Evolutionary conservation across 2,888 invertebrate genomes (phyloP).

Genomic region (Cylloceria caligata): DNA sequence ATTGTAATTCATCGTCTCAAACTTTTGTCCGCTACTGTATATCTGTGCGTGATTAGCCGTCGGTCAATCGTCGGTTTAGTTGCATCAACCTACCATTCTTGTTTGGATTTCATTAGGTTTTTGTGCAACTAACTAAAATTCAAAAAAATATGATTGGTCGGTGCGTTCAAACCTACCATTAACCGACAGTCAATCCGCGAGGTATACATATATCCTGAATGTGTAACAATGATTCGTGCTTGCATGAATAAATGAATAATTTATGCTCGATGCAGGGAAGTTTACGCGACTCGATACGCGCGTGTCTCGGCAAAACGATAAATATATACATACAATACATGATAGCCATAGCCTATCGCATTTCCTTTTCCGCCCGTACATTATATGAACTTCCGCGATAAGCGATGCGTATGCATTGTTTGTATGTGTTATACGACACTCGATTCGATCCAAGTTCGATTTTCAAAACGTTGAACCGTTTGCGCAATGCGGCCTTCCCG

Average conservation of each 20-base stretch:
- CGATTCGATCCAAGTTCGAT: constrained; percentile 24
- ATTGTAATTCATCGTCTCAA: too few species aligned
- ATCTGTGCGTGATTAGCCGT: too few species aligned
- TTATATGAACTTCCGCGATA: constrained; percentile 18
- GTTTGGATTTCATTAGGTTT: too few species aligned
- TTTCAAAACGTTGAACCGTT: constrained; percentile 53
- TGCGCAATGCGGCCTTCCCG: constrained; percentile 57
- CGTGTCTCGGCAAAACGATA: constrained; percentile 9
- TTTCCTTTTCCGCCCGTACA: constrained; percentile 48
- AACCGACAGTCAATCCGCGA: too few species aligned
- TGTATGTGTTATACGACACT: not conserved
- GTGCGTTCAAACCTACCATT: too few species aligned
- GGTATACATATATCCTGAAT: too few species aligned
- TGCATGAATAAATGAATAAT: constrained; percentile 52
- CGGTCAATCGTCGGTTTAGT: too few species aligned
- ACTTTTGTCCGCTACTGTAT: too few species aligned
- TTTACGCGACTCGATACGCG: constrained; percentile 35
- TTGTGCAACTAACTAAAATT: too few species aligned
- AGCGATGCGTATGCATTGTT: not conserved
- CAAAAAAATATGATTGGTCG: too few species aligned
- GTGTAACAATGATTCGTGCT: too few species aligned
- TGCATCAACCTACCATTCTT: too few species aligned
- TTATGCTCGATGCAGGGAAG: not conserved
- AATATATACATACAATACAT: not conserved
- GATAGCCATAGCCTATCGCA: constrained; percentile 24